Evolutionary conservation across 2,888 invertebrate species (phyloP), one percentile per base, ranked within the genome.

Genomic region (Holacanthella duospinosa): DNA sequence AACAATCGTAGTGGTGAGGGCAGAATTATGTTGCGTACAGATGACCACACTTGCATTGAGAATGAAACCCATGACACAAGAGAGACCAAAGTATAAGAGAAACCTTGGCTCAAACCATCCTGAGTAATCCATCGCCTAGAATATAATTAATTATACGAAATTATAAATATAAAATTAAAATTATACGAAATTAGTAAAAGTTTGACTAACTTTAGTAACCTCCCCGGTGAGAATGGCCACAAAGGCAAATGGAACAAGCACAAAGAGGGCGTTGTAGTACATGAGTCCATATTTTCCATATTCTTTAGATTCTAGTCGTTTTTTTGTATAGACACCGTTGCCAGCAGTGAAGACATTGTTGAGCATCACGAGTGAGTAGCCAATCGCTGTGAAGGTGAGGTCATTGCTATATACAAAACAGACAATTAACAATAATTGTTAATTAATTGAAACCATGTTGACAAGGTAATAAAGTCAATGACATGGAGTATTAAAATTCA

Each of bases 1-100:
- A 70, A 99, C 92, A 66, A 99, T 95, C 3, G 96, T 95, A 1
- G 99, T 99, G 0, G 97, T 99, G 57, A 99, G 81, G n/a, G 99
- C 95, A 63, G 96, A 96, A 78, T 99, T 99, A 77, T 90, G 86
- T 74, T 89, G 86, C 0, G 97, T 99, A 79, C 99, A 99, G 53
- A 97, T 78, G 74, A 99, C 89, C 16, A 94, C 90, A 76, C 94
- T 91, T 77, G 95, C 97, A 54, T 91, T 91, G 59, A 99, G 81
- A 57, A 97, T 81, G 77, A 97, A 97, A 0, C 99, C 97, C 92
- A 99, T 94, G 19, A 94, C 80, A 78, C 96, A 97, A 0, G 96
- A 95, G 73, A 91, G 77, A 0, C 86, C 71, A 77, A 99, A 96
- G 77, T 90, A 89, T 9, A 82, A 71, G 28, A 90, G 75, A 77